Evolutionary conservation across 2,888 invertebrate genomes (phyloP).

Genomic region (Nymphalis urticae): DNA sequence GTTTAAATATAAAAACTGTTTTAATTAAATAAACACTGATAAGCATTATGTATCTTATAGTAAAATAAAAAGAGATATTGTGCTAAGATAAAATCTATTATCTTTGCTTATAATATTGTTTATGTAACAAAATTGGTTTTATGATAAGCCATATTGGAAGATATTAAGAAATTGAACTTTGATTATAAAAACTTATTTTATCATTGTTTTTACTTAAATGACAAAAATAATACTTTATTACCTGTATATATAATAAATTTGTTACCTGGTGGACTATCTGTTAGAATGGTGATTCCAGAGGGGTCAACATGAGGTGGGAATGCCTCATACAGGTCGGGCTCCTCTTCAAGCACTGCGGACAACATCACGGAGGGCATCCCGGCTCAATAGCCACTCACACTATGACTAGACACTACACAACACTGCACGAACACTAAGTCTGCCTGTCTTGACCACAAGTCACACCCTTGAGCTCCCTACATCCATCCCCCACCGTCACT

Average conservation of each 20-base stretch:
- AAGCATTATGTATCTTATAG: background rate
- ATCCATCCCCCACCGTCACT: slow-evolving; percentile 59
- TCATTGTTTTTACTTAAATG: too few relatives aligned
- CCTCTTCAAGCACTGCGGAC: slow-evolving; percentile 88
- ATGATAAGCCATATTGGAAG: background rate
- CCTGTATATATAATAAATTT: background rate
- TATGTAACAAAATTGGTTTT: slow-evolving; percentile 6
- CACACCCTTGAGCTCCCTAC: slow-evolving; percentile 67
- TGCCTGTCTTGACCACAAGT: slow-evolving; percentile 61
- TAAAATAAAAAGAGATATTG: background rate
- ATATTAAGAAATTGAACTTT: too few relatives aligned
- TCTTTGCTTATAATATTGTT: slow-evolving; percentile 6
- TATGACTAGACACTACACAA: slow-evolving; percentile 71
- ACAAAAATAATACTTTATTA: background rate
- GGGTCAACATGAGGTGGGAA: slow-evolving; percentile 92
- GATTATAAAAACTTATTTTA: too few relatives aligned
- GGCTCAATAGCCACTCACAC: slow-evolving; percentile 63
- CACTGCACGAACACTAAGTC: slow-evolving; percentile 66
- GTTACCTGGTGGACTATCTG: slow-evolving; percentile 83
- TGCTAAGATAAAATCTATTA: slow-evolving; percentile 1
- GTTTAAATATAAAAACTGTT: background rate
- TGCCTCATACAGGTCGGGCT: slow-evolving; percentile 88
- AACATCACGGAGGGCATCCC: slow-evolving; percentile 85
- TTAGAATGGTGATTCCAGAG: slow-evolving; percentile 87
- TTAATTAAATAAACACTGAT: slow-evolving; percentile 7